phyloP scores from a whole-genome alignment of 2,797 vertebrate genomes.

The Dipus sagitta region DNA sequence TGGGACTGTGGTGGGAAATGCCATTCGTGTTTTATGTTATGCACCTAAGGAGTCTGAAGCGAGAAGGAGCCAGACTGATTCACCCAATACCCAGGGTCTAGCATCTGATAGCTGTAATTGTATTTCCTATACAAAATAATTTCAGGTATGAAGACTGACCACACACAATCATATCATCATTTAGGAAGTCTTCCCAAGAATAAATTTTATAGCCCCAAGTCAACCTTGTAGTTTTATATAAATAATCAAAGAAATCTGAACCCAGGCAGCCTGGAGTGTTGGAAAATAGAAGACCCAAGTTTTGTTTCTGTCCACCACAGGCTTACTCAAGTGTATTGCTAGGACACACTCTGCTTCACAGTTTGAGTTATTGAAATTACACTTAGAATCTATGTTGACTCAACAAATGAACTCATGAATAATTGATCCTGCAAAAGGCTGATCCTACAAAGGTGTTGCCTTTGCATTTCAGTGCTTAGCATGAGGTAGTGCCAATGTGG shows the following conservation, averaged over 20 bases:
- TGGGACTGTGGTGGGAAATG: constrained; percentile 61
- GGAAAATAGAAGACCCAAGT: background rate
- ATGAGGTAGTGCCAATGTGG: background rate
- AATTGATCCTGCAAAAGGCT: background rate
- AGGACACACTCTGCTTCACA: background rate
- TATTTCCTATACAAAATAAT: constrained; percentile 61
- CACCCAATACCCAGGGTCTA: constrained; percentile 53
- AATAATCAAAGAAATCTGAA: constrained; percentile 53
- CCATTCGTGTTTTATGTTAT: constrained; percentile 60
- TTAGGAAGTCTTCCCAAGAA: constrained; percentile 34
- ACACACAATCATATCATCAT: constrained; percentile 33
- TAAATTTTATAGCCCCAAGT: constrained; percentile 41
- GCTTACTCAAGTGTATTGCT: background rate
- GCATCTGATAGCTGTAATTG: constrained; percentile 66
- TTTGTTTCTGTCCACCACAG: background rate
- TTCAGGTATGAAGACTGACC: constrained; percentile 44
- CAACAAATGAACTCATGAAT: background rate
- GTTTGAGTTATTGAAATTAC: too few species aligned
- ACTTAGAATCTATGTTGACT: constrained; percentile 1
- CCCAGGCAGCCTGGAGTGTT: constrained; percentile 19
- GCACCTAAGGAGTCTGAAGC: constrained; percentile 31
- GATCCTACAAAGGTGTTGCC: background rate
- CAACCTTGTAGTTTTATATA: constrained; percentile 54
- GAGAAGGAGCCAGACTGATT: constrained; percentile 20
- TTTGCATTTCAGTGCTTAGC: background rate